A percentile compares a stretch with the other conserved stretches of the same genome.
Evolutionary conservation across 2,888 invertebrate species (phyloP).

Genomic region (Zaprionus bogoriensis): DNA sequence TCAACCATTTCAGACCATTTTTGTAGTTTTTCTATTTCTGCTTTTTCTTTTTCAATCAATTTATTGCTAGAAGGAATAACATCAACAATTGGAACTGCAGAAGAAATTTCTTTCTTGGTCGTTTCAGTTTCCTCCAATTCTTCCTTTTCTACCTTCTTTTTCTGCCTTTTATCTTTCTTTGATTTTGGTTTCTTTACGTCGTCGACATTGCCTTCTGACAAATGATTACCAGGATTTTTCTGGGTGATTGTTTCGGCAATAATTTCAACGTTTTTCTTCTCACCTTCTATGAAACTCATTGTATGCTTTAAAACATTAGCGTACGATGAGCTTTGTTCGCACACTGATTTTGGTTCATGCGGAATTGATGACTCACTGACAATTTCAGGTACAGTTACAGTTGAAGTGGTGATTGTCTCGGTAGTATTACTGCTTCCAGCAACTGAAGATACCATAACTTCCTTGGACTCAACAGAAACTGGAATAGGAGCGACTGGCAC

Average conservation of each 20-base stretch:
- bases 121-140: neutral
- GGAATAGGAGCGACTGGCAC: neutral
- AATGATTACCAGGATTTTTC: neutral
- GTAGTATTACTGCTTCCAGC: constrained; percentile 1
- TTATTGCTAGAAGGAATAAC: neutral
- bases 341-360: constrained; percentile 13
- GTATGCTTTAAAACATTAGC: constrained; percentile 64
- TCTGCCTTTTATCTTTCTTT: constrained; percentile 33
- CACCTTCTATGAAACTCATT: constrained; percentile 52
- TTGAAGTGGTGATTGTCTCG: neutral
- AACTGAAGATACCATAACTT: neutral
- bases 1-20: constrained; percentile 44
- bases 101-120: neutral
- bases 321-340: constrained; percentile 53
- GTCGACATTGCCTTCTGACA: neutral
- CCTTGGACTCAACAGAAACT: neutral
- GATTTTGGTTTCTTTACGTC: constrained; percentile 27
- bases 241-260: neutral
- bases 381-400: constrained; percentile 6
- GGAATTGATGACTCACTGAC: constrained; percentile 1
- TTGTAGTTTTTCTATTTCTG: neutral
- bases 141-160: constrained; percentile 11
- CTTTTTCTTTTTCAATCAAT: neutral
- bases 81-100: neutral
- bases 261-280: constrained; percentile 50